These are phyloP conservation scores for Apistogramma diplotaenia DNA, from an alignment of 2,113 vertebrate genomes.

Conservation along the genomic window DNA sequence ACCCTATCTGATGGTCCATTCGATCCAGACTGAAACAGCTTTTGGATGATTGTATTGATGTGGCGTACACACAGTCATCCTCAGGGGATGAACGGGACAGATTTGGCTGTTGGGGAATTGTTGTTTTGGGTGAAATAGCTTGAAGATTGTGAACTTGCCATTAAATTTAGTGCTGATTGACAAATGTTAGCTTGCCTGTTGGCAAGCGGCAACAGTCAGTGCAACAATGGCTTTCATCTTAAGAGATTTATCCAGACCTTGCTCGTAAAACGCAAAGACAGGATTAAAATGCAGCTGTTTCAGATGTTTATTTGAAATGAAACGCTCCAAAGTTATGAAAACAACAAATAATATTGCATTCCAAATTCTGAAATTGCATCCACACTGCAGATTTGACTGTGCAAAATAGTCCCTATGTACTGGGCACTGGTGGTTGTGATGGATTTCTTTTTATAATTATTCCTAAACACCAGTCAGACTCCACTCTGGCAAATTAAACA, in stretches of 20 bases:
- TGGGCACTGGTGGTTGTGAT: not conserved
- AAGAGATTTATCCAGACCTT: not conserved
- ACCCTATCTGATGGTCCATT: not conserved
- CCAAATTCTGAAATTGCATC: not conserved
- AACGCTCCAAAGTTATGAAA: not conserved
- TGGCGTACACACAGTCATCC: not conserved
- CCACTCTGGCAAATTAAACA: slow-evolving; percentile 17
- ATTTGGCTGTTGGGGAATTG: not conserved
- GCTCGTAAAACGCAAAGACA: not conserved
- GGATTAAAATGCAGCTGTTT: not conserved
- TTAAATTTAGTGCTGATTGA: not conserved
- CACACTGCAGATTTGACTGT: not conserved
- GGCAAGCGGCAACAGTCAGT: not conserved
- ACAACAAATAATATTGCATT: not conserved
- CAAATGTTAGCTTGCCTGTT: not conserved
- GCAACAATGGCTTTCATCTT: not conserved
- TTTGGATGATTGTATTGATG: not conserved
- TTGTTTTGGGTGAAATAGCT: not conserved
- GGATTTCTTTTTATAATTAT: not conserved
- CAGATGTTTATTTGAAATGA: not conserved
- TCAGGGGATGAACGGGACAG: not conserved
- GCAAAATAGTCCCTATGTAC: not conserved
- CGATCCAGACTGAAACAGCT: not conserved
- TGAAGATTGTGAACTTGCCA: not conserved
- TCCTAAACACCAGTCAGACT: not conserved